phyloP scores from a whole-genome alignment of 2,113 vertebrate genomes.

The Nothobranchius furzeri region DNA sequence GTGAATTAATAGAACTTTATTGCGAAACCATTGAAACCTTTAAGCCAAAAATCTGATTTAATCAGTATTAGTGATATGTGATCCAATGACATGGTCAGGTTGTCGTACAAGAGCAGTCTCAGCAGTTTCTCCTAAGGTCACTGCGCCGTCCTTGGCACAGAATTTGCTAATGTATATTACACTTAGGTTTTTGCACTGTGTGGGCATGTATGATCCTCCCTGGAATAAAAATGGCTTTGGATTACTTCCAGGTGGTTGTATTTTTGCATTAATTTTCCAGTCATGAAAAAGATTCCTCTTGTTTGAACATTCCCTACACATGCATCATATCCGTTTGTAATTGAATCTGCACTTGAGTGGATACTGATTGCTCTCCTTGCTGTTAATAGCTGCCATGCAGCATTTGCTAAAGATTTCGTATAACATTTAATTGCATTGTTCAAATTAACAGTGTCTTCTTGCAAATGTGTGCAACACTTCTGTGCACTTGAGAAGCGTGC shows the following conservation, averaged over 20 bases:
- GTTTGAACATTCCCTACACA: conserved; percentile 23
- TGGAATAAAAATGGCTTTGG: conserved; percentile 43
- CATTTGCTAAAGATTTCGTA: neutral
- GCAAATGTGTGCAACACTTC: neutral
- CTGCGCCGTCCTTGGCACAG: conserved; percentile 30
- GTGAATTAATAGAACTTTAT: no score
- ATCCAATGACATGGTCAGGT: conserved; percentile 13
- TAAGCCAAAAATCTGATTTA: neutral
- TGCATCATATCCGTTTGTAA: conserved; percentile 39
- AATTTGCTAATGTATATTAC: conserved; percentile 34
- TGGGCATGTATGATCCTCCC: neutral
- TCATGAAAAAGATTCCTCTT: conserved; percentile 20
- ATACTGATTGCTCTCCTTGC: conserved; percentile 22
- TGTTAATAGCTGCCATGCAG: conserved; percentile 36
- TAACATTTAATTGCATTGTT: conserved; percentile 19
- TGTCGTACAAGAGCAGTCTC: conserved; percentile 24
- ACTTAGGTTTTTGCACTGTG: conserved; percentile 14
- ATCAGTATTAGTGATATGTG: neutral
- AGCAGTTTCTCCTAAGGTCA: conserved; percentile 47
- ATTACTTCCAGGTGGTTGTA: conserved; percentile 38
- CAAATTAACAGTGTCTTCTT: neutral
- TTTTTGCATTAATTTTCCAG: conserved; percentile 33
- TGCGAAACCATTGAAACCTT: neutral
- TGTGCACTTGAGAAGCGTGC: neutral
- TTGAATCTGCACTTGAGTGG: conserved; percentile 30